Conservation (phyloP, 2,888 invertebrate species). For the Drosophila longiperda region DNA sequence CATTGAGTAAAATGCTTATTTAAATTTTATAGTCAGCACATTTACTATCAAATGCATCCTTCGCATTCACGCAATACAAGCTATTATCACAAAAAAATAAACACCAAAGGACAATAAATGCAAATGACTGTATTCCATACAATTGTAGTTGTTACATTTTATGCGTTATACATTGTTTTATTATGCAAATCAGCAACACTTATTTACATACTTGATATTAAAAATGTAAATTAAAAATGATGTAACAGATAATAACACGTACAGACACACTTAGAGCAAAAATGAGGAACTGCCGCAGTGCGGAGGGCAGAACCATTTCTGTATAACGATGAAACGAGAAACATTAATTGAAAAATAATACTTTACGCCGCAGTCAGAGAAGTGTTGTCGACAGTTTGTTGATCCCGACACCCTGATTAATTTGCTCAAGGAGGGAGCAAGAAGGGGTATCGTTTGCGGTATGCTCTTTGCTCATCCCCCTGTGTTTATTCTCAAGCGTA, state of each 20-base stretch:
- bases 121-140: constrained; percentile 51
- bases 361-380: constrained; percentile 30
- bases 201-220: constrained; percentile 77
- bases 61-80: neutral
- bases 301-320: constrained; percentile 4
- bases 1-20: neutral
- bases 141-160: constrained; percentile 40
- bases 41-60: neutral
- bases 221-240: constrained; percentile 66
- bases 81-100: constrained; percentile 1
- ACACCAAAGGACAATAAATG: constrained; percentile 32
- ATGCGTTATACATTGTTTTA: constrained; percentile 31
- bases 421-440: neutral
- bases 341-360: constrained; percentile 75
- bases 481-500: constrained; percentile 19
- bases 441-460: neutral
- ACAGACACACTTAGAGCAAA: neutral
- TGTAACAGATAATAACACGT: constrained; percentile 2
- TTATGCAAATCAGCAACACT: constrained; percentile 63
- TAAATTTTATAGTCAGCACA: neutral
- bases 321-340: constrained; percentile 16
- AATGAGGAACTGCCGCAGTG: constrained; percentile 1
- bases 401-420: constrained; percentile 5
- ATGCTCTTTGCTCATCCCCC: neutral
- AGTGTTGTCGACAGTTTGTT: constrained; percentile 29